Percentiles rank a stretch among this genome's conserved stretches.
phyloP scores from a whole-genome alignment of 2,797 vertebrate genomes.

The Tragopan temminckii region DNA sequence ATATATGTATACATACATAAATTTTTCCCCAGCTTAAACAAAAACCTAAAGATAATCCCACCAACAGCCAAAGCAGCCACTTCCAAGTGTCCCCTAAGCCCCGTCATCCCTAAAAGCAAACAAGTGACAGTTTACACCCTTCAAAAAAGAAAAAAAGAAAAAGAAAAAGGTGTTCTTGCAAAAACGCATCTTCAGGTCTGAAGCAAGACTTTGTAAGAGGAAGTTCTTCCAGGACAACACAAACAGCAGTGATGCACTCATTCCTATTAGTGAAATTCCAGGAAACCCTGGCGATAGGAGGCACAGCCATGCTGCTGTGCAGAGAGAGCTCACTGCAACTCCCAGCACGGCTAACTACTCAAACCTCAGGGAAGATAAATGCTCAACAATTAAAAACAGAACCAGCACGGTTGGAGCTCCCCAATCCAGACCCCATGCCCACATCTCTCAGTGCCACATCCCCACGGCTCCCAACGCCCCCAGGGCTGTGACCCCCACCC shows the following conservation, averaged over 20 bases:
- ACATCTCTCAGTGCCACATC: background rate
- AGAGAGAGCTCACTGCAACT: background rate
- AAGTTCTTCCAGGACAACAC: background rate
- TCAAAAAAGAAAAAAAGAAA: background rate
- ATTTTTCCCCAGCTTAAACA: too few relatives aligned
- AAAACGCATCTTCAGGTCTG: fast-evolving
- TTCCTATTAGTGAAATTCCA: fast-evolving
- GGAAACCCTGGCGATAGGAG: too few relatives aligned
- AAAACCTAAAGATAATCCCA: background rate
- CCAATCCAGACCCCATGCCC: too few relatives aligned
- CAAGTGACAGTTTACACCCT: background rate
- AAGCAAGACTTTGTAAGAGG: fast-evolving
- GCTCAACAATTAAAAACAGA: background rate
- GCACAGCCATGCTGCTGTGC: fast-evolving
- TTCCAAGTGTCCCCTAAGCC: fast-evolving
- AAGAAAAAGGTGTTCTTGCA: background rate
- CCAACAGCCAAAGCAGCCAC: background rate
- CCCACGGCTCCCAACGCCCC: too few relatives aligned
- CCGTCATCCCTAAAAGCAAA: fast-evolving
- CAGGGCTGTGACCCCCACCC: background rate
- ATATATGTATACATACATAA: too few relatives aligned
- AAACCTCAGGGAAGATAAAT: background rate
- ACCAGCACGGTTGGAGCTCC: background rate
- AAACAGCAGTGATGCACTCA: fast-evolving
- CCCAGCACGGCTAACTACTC: background rate